Conservation (phyloP, 23 tunicate genomes). For the Halocynthia roretzi region DNA sequence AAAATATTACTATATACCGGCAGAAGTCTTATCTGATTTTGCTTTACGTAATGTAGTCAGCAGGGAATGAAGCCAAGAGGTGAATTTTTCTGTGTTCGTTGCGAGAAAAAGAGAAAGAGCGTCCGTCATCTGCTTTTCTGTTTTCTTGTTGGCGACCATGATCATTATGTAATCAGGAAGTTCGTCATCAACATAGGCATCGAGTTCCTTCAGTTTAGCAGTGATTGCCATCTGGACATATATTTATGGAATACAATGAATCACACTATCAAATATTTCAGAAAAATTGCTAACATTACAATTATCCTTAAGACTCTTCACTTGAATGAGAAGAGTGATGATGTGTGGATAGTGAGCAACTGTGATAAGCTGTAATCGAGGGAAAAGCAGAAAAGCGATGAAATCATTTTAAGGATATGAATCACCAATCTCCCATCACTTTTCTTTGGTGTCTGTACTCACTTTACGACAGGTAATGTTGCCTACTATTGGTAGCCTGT, state of each 20-base stretch:
- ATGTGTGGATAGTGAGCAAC: too few relatives aligned
- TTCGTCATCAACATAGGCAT: slow-evolving; percentile 95
- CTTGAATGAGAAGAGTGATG: too few relatives aligned
- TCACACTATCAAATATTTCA: neutral
- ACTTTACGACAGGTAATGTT: too few relatives aligned
- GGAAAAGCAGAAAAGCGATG: too few relatives aligned
- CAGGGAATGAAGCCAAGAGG: slow-evolving; percentile 85
- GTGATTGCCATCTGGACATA: slow-evolving; percentile 54
- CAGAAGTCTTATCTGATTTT: slow-evolving; percentile 2
- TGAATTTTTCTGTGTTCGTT: slow-evolving; percentile 53
- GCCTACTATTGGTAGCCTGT: too few relatives aligned
- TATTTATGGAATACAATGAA: neutral
- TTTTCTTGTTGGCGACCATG: slow-evolving; percentile 92
- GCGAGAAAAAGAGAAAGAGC: slow-evolving; percentile 79
- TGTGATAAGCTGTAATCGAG: too few relatives aligned
- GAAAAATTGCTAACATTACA: too few relatives aligned
- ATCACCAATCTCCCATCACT: too few relatives aligned
- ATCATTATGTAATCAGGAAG: slow-evolving; percentile 97
- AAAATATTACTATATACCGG: neutral
- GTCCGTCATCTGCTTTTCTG: slow-evolving; percentile 80
- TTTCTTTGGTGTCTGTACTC: too few relatives aligned
- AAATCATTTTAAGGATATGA: too few relatives aligned
- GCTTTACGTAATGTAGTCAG: slow-evolving; percentile 26
- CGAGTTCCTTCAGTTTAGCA: slow-evolving; percentile 68
- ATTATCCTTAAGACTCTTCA: too few relatives aligned